phyloP scores from a whole-genome alignment of 1,140 invertebrate species.

The Platyura marginata region DNA sequence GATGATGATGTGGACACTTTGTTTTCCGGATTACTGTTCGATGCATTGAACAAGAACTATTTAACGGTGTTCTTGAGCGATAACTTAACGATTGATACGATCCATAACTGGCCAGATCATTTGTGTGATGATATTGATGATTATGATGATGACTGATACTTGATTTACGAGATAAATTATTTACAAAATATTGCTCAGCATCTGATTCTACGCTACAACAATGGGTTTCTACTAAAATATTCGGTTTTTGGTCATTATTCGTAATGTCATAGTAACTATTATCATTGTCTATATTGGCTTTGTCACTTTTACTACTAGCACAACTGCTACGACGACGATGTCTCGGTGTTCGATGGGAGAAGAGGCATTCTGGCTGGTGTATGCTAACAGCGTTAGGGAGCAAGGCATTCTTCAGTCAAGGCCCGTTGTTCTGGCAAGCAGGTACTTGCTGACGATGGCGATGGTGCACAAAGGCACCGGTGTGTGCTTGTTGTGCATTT shows the following conservation, averaged over 20 bases:
- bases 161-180: not conserved
- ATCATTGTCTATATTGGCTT: not conserved
- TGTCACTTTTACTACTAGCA: slow-evolving; percentile 2
- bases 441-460: slow-evolving; percentile 27
- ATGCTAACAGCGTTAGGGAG: slow-evolving; percentile 24
- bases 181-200: slow-evolving; percentile 10
- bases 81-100: not conserved
- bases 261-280: not conserved
- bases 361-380: not conserved
- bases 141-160: not conserved
- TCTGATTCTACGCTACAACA: slow-evolving; percentile 3
- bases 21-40: slow-evolving; percentile 11
- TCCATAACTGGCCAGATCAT: not conserved
- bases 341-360: not conserved
- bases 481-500: slow-evolving; percentile 25
- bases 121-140: not conserved
- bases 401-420: slow-evolving; percentile 25
- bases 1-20: slow-evolving; percentile 14
- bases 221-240: not conserved
- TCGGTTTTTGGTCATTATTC: not conserved
- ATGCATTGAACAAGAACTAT: slow-evolving; percentile 11
- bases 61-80: not conserved
- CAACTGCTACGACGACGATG: not conserved
- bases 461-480: slow-evolving; percentile 26
- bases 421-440: slow-evolving; percentile 25